Percentiles rank a stretch among this genome's conserved stretches.
These are phyloP conservation scores for Lochmaea capreae DNA, from an alignment of 2,888 invertebrate genomes.

Conservation along the genomic window DNA sequence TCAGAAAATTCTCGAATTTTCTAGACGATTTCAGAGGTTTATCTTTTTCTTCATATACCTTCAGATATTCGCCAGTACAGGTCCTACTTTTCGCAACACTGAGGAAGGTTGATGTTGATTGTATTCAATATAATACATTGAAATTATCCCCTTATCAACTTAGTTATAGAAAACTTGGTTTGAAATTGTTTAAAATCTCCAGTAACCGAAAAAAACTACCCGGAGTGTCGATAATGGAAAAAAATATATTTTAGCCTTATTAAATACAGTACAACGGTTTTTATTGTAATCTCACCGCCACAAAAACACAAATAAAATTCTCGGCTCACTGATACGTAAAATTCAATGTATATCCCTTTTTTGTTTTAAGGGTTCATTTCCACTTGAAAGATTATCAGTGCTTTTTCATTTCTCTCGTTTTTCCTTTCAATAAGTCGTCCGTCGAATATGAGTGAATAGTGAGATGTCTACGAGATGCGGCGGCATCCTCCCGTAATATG, in stretches of 20 bases:
- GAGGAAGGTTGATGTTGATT: too few species aligned
- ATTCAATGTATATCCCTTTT: constrained; percentile 13
- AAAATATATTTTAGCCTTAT: neutral
- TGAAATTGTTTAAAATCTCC: too few species aligned
- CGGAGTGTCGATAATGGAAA: neutral
- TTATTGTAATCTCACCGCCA: constrained; percentile 7
- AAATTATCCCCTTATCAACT: too few species aligned
- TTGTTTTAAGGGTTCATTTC: constrained; percentile 12
- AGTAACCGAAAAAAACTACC: neutral
- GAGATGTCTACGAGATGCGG: neutral
- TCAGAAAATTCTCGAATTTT: too few species aligned
- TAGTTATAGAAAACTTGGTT: too few species aligned
- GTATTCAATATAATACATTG: too few species aligned
- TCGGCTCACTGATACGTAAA: constrained; percentile 6
- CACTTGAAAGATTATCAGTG: constrained; percentile 9
- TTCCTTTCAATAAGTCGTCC: neutral
- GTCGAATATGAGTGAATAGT: constrained; percentile 7
- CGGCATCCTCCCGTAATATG: constrained; percentile 31
- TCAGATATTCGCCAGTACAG: too few species aligned
- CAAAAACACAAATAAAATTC: constrained; percentile 12
- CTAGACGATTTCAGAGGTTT: too few species aligned
- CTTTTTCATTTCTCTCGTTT: constrained; percentile 1
- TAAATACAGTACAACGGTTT: neutral
- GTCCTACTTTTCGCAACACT: too few species aligned
- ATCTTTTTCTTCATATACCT: too few species aligned